Percentiles rank a stretch among this genome's conserved stretches.
These are phyloP conservation scores for Hemicrepidius hirtus DNA, from an alignment of 2,888 invertebrate species.

Conservation along the genomic window DNA sequence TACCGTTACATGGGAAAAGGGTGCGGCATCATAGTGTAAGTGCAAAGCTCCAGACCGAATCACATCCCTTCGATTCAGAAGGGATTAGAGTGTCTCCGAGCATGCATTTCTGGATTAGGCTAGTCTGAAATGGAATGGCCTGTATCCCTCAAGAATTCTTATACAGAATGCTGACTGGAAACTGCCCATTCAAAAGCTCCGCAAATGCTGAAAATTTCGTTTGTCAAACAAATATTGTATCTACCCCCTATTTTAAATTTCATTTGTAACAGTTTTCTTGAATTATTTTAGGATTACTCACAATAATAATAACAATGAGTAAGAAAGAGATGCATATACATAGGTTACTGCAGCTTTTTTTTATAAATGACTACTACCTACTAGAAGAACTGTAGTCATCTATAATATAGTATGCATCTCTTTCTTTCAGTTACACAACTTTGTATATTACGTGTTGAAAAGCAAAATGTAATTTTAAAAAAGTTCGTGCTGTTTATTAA, in stretches of 20 bases:
- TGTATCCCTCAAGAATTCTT: slow-evolving; percentile 38
- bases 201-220: slow-evolving; percentile 10
- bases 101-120: slow-evolving; percentile 51
- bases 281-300: too few relatives aligned
- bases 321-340: too few relatives aligned
- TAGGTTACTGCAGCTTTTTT: too few relatives aligned
- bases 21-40: slow-evolving; percentile 35
- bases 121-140: slow-evolving; percentile 45
- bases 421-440: too few relatives aligned
- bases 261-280: background rate
- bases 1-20: slow-evolving; percentile 44
- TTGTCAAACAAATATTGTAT: slow-evolving; percentile 15
- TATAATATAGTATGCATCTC: too few relatives aligned
- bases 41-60: slow-evolving; percentile 47
- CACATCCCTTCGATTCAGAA: slow-evolving; percentile 50
- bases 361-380: too few relatives aligned
- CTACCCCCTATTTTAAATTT: slow-evolving; percentile 1
- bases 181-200: background rate
- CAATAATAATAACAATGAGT: too few relatives aligned
- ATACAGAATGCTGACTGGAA: slow-evolving; percentile 32
- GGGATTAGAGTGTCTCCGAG: slow-evolving; percentile 52
- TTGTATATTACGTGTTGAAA: too few relatives aligned
- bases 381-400: too few relatives aligned
- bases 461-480: too few relatives aligned
- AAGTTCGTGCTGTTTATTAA: too few relatives aligned